Conservation (phyloP, 2,888 invertebrate species). For the Himalopsyche japonica region DNA sequence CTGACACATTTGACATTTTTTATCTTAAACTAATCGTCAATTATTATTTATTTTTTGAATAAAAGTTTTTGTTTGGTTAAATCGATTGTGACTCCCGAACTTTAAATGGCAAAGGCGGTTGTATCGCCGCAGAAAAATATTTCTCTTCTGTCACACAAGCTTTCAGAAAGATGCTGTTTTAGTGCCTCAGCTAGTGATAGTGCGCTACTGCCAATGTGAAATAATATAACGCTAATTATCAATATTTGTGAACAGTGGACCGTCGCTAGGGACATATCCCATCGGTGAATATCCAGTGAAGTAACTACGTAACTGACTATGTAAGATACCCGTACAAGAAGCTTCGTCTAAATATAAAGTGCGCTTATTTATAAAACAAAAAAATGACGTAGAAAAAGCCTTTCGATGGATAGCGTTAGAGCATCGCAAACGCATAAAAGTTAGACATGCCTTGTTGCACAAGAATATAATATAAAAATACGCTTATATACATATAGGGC, state of each 20-base stretch:
- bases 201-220: not conserved
- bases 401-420: not conserved
- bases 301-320: not conserved
- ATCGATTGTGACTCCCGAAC: no score
- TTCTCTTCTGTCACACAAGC: not conserved
- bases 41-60: no score
- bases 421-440: not conserved
- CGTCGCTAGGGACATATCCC: not conserved
- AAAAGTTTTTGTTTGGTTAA: no score
- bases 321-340: not conserved
- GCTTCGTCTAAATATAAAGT: constrained; percentile 5
- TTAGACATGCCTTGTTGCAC: constrained; percentile 19
- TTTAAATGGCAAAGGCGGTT: not conserved
- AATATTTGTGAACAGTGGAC: not conserved
- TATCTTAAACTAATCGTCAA: no score
- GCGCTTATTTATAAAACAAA: constrained; percentile 11
- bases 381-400: not conserved
- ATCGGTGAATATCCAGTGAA: not conserved
- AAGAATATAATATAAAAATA: constrained; percentile 25
- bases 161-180: not conserved
- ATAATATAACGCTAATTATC: not conserved
- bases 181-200: not conserved
- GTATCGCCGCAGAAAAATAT: not conserved
- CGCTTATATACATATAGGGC: constrained; percentile 31
- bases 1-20: not conserved